Conservation (phyloP, 2,888 invertebrate genomes). For the Artemia sinica region DNA sequence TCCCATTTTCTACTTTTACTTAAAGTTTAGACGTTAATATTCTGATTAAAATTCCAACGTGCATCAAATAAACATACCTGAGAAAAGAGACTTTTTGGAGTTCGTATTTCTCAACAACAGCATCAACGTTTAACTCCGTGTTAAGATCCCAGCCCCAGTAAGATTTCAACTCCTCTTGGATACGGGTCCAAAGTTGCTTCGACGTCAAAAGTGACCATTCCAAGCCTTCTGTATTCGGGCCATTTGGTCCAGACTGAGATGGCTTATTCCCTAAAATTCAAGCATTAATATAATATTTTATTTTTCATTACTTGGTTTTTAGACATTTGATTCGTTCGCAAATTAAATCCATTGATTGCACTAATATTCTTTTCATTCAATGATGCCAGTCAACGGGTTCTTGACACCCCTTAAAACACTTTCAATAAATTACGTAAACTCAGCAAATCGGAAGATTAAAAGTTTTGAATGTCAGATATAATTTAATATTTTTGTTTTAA, state of each 20-base stretch:
- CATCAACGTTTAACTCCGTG: slow-evolving; percentile 55
- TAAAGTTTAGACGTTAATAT: not conserved
- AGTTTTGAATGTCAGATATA: too few species aligned
- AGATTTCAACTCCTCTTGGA: slow-evolving; percentile 58
- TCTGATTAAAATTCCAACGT: slow-evolving; percentile 19
- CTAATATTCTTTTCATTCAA: too few species aligned
- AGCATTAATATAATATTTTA: too few species aligned
- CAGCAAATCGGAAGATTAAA: too few species aligned
- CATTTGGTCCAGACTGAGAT: slow-evolving; percentile 25
- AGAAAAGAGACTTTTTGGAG: slow-evolving; percentile 74
- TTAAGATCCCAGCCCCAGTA: slow-evolving; percentile 79
- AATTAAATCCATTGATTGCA: too few species aligned
- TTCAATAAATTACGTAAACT: too few species aligned
- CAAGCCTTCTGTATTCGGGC: slow-evolving; percentile 38
- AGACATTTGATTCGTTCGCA: too few species aligned
- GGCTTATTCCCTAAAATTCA: slow-evolving; percentile 17
- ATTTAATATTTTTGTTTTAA: too few species aligned
- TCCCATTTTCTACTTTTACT: too few species aligned
- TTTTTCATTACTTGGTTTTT: too few species aligned
- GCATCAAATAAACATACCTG: slow-evolving; percentile 32
- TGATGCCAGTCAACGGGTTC: too few species aligned
- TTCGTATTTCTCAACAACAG: slow-evolving; percentile 52
- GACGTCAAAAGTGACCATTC: slow-evolving; percentile 81
- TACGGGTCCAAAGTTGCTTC: slow-evolving; percentile 68
- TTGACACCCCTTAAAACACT: too few species aligned